Evolutionary conservation across 2,888 invertebrate species (phyloP), one percentile per base, ranked within the genome.

Genomic region (Plebejus melissa): DNA sequence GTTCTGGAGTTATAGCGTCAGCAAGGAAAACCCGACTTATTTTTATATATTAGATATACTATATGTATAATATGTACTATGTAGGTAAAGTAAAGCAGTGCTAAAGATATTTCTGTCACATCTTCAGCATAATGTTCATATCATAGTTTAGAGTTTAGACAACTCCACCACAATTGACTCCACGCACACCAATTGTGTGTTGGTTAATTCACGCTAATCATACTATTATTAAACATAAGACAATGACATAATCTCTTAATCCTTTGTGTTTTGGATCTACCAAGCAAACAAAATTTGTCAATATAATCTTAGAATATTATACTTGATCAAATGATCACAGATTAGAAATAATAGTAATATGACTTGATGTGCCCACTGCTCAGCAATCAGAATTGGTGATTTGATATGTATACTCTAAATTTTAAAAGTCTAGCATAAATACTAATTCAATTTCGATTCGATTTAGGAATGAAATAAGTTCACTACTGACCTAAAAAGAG

Each of bases 191-290:
- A 46, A 71, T 71, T 71, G 22, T 50, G 9, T 46, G 46, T 41
- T 16, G 50, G 50, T 7, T 46, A 72, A 50, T 65, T 72, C 28
- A 54, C 38, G 9, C 41, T 70, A 41, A 4, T 65, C 32, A 32
- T 32, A 70, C 69, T 46, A 71, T 72, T 46, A 50, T 72, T 72
- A 41, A 50, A 72, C 32, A 72, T 72, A 28, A 72, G 50, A 72
- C 72, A 54, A 72, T 72, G 41, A 41, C n/a, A 7, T 69, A 69
- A 38, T 38, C 9, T 36, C 69, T 32, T 69, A 11, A 58, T 58
- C 58, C 58, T 22, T 58, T 22, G 22, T 22, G 54, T 54, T 58
- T 16, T 22, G 13, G 22, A n/a, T 58, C 16, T 57, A 22, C 22
- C 58, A 58, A 58, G 2, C 28, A 60, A 9, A 60, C 22, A 60